Base-by-base conservation (phyloP, 2,113 vertebrate species). In the Channa maculata region DNA sequence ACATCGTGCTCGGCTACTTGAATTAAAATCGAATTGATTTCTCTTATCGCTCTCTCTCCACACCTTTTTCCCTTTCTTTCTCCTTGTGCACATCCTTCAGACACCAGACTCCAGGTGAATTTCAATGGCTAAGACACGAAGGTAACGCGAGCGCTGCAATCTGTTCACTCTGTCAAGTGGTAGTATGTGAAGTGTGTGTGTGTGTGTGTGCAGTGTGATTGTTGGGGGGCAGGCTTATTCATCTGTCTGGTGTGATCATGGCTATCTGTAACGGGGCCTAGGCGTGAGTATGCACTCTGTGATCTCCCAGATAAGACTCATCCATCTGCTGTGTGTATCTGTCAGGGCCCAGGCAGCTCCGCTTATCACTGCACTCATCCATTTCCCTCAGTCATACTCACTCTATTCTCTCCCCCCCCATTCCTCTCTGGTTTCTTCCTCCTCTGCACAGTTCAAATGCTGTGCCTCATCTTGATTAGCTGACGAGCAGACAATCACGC, bases 251-350 rank as follows among this genome's bases (percentile, higher is more conserved):
- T 92, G 92, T 91, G 91, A 92, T 90, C 64, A 52, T 86, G 86
- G 83, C 78, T 84, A 74, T 78, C 71, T 84, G 86, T 84, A 77
- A 89, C 86, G 33, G 71, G 84, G 88, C 82, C 88, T 41, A 75
- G 87, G 88, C 72, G 84, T 84, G 85, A 90, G 85, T 71, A 46
- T 79, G 89, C 85, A 74, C 88, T 86, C 87, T 79, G 88, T 86
- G 91, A 92, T 93, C 87, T 88, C 75, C 86, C 75, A 82, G 88
- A 93, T 93, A 91, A 91, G 81, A 87, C 80, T 87, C 91, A 91
- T 92, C 92, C 90, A 93, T 93, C 93, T 92, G 89, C 87, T 77
- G 79, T 60, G 83, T 88, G 84, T 80, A 80, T 86, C 89, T 90
- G 89, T 90, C 91, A 87, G 86, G 84, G 61, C 80, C 86, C 71